Evolutionary conservation across 2,888 invertebrate species (phyloP), one percentile per base, ranked within the genome.

Genomic region (Biston betularia): DNA sequence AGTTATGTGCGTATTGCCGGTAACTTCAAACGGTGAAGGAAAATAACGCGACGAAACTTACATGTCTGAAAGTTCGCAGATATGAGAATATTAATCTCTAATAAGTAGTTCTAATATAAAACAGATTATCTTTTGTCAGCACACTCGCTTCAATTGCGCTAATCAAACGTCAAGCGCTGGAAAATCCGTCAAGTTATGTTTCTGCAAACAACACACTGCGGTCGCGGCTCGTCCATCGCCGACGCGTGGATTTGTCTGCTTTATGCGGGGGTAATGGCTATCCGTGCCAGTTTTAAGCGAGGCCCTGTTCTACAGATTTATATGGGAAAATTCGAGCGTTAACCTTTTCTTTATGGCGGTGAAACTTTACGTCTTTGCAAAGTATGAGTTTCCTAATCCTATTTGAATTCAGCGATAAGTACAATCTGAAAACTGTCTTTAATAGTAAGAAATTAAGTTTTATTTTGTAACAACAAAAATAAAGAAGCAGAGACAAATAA

Each of bases 181-280:
- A 58, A 46, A 58, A 58, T 40, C 48, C n/a, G 40, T 11, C 12
- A 38, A 58, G 11, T 49, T 58, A 58, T 58, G 49, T 50, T 33
- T 49, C 58, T 58, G 58, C 35, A 38, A 58, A 58, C 49, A 42
- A 58, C 38, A 38, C 45, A 46, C 42, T 63, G 63, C 50, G 63
- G 63, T 52, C 56, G 14, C 12, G 33, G 45, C 44, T 35, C 59
- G 54, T 65, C 61, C 55, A 69, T 63, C 63, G 71, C 59, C 63
- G 53, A 65, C 53, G 61, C 53, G 58, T 56, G 63, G 67, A 67
- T 70, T 69, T 65, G 68, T 65, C 70, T 73, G 67, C 58, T 69
- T 67, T 65, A 57, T 55, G 69, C 49, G 53, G 44, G 45, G 62
- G 59, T 62, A 63, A 65, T 60, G 45, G 59, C 59, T 24, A 15